phyloP scores from a whole-genome alignment of 2,888 invertebrate genomes.

The Drosophila kanekoi region DNA sequence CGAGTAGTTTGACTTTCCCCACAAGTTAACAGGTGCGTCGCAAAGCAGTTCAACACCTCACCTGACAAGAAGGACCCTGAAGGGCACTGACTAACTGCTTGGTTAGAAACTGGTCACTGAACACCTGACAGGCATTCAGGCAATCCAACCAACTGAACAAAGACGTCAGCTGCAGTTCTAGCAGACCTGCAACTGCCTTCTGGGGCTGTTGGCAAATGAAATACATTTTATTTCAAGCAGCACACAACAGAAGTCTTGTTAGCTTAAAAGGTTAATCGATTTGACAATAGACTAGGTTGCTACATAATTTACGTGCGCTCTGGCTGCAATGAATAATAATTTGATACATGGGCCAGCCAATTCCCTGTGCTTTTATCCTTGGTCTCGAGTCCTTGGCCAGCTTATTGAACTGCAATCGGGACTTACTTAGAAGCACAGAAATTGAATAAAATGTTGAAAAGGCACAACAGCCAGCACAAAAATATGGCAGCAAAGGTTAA shows the following conservation, averaged over 20 bases:
- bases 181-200: not conserved
- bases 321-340: conserved; percentile 72
- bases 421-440: conserved; percentile 47
- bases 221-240: conserved; percentile 32
- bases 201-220: conserved; percentile 22
- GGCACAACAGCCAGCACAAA: conserved; percentile 37
- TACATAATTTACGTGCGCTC: conserved; percentile 52
- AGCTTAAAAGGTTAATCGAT: conserved; percentile 30
- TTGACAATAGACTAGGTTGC: conserved; percentile 28
- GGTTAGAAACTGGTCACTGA: conserved; percentile 40
- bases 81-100: conserved; percentile 35
- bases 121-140: conserved; percentile 66
- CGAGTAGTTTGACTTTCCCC: conserved; percentile 7
- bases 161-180: conserved; percentile 54
- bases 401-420: conserved; percentile 77
- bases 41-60: conserved; percentile 36
- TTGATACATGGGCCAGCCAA: conserved; percentile 42
- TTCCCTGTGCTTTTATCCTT: conserved; percentile 54
- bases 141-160: conserved; percentile 38
- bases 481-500: conserved; percentile 66
- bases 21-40: conserved; percentile 36
- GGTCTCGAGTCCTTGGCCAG: conserved; percentile 36
- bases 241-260: conserved; percentile 12
- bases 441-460: conserved; percentile 67
- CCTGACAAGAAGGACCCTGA: conserved; percentile 28